Conservation (phyloP, 1,140 invertebrate species). For the Trichonephila clavipes region DNA sequence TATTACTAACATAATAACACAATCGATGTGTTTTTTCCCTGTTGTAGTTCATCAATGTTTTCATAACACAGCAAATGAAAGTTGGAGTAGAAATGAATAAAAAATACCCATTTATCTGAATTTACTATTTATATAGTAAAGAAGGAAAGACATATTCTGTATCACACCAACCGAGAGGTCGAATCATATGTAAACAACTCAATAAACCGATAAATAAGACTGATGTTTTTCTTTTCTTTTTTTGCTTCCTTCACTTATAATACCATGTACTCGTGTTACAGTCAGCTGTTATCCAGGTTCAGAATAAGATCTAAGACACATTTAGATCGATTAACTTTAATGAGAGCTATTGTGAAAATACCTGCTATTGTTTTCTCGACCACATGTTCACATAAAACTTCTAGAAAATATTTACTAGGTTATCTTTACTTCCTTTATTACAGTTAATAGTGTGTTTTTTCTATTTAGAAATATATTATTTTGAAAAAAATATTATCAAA, state of each 20-base stretch:
- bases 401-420: too few species aligned
- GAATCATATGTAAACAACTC: constrained; percentile 36
- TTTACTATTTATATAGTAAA: neutral
- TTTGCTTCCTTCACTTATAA: neutral
- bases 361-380: neutral
- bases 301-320: constrained; percentile 28
- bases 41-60: too few species aligned
- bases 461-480: too few species aligned
- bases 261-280: neutral
- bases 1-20: too few species aligned
- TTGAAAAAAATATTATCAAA: too few species aligned
- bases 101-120: neutral
- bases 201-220: constrained; percentile 50
- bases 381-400: neutral
- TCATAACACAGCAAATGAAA: too few species aligned
- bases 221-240: neutral
- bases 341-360: neutral
- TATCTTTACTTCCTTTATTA: too few species aligned
- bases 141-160: neutral
- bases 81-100: too few species aligned
- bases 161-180: neutral
- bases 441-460: too few species aligned
- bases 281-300: neutral
- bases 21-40: too few species aligned
- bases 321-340: constrained; percentile 36